Conservation (phyloP, 2,797 vertebrate genomes). For the Trachurus trachurus region DNA sequence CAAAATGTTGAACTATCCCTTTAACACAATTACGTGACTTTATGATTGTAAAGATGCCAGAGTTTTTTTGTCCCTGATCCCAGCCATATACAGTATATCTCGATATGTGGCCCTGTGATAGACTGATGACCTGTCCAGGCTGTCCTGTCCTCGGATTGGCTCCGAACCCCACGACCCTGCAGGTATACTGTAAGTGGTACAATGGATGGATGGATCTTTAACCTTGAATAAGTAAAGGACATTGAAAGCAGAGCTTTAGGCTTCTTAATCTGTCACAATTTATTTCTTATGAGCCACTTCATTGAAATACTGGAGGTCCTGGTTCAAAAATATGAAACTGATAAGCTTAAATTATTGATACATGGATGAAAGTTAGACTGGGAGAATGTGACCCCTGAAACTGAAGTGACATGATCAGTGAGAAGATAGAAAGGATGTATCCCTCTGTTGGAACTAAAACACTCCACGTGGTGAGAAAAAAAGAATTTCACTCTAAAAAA, state of each 20-base stretch:
- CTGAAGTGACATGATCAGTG: background rate
- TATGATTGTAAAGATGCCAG: background rate
- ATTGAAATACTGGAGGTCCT: background rate
- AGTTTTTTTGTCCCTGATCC: background rate
- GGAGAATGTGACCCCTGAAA: background rate
- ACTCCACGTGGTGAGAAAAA: no score
- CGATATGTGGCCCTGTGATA: no score
- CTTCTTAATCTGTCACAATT: background rate
- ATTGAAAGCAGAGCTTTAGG: background rate
- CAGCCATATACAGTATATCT: background rate
- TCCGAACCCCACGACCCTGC: no score
- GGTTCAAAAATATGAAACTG: background rate
- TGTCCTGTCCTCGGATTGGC: no score
- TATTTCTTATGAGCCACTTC: background rate
- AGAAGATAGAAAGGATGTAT: background rate
- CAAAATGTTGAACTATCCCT: no score
- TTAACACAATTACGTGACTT: background rate
- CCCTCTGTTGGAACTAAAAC: no score
- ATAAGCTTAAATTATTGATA: background rate
- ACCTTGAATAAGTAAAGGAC: background rate
- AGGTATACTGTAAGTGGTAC: no score
- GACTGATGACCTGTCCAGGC: no score
- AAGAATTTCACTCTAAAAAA: no score
- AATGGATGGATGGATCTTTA: no score
- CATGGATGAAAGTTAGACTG: background rate